Base-by-base conservation (phyloP, 2,113 vertebrate genomes). In the Tauraco erythrolophus region DNA sequence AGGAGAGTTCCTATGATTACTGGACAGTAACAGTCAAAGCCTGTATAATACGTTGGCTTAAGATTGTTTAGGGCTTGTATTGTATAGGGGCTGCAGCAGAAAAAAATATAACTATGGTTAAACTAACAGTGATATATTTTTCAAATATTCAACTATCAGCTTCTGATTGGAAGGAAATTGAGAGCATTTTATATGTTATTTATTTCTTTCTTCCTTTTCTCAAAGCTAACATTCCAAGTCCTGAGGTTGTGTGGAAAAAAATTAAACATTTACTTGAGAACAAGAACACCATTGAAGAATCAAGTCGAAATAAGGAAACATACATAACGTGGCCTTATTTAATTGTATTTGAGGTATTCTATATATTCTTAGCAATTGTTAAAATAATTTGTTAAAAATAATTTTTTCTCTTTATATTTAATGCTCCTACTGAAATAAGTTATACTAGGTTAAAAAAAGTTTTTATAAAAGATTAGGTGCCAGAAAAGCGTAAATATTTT, bases 381-480 rank as follows among this genome's bases (percentile, higher is more conserved):
- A 33, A 87, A 74, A 5, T 78, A 68, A 37, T 30, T 43, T 48
- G 30, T 75, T 39, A 28, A 70, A 54, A 54, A 19, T 14, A 0
- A 2, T 7, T 69, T 64, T 88, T 66, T 24, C 1, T 92, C 7
- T 25, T n/a, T 61, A 27, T 37, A 39, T 6, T 71, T 78, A 7
- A 39, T 37, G 1, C 1, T 85, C 8, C 6, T 41, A 51, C 19
- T 81, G 8, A 85, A 75, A 60, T 48, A 41, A 37, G 10, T 9
- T 19, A 41, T 27, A 8, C 1, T 21, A 18, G 8, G 5, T 18
- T 48, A 35, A 78, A 50, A 0, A 43, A 19, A 61, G 12, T 0
- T 58, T 94, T 90, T 46, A 4, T 13, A 80, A 78, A 66, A 74
- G 8, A 45, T 21, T 60, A 60, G 7, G 7, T 54, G 6, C 2